These are phyloP conservation scores for Picathartes gymnocephalus DNA, from an alignment of 2,113 vertebrate genomes.

Conservation along the genomic window DNA sequence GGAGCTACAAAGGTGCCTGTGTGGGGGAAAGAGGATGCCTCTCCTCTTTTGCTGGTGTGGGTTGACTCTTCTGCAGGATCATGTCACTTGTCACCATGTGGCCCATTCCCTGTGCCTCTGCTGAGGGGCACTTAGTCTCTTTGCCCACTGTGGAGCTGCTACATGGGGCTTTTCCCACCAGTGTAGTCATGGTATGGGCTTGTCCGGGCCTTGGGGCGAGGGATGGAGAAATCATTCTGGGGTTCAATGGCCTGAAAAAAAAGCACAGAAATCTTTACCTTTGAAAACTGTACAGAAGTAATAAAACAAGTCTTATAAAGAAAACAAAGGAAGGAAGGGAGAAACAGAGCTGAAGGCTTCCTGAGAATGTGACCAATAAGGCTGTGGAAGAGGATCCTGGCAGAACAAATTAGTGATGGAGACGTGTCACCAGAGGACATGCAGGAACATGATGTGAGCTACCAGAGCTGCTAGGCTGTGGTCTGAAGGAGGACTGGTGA, in stretches of 20 bases:
- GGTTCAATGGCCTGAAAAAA: slow-evolving; percentile 45
- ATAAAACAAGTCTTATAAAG: background rate
- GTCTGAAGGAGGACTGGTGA: background rate
- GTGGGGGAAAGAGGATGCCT: background rate
- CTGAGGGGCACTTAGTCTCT: background rate
- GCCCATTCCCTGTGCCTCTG: background rate
- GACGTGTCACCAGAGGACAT: background rate
- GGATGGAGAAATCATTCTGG: slow-evolving; percentile 64
- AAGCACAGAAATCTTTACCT: background rate
- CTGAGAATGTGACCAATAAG: background rate
- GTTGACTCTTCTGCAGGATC: background rate
- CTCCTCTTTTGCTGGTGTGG: background rate
- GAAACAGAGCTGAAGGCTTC: background rate
- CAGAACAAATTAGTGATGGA: background rate
- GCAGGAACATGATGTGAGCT: background rate
- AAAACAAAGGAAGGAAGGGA: background rate
- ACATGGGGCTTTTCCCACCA: slow-evolving; percentile 47
- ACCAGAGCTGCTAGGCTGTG: background rate
- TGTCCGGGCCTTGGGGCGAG: slow-evolving; percentile 46
- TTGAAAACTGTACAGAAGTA: background rate
- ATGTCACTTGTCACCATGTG: background rate
- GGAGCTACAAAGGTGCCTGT: background rate
- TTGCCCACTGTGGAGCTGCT: background rate
- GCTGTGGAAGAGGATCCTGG: background rate
- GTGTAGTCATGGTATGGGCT: slow-evolving; percentile 61